Percentiles rank a stretch among this genome's conserved stretches.
Conservation (phyloP, 2,888 invertebrate genomes). For the Eulithis prunata region DNA sequence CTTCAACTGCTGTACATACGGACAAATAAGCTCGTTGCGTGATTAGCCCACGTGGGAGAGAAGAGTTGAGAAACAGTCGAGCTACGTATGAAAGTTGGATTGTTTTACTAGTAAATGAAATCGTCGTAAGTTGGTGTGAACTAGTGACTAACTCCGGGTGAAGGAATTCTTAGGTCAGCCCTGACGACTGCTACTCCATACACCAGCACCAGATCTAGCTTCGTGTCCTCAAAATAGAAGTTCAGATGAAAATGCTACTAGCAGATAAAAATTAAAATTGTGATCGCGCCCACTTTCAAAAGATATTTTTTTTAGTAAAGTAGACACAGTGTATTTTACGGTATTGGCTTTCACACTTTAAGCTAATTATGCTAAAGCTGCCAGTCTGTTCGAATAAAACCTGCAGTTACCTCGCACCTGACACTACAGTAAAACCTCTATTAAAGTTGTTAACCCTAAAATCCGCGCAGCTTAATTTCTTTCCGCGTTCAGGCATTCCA, state of each 20-base stretch:
- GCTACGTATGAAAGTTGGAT: neutral
- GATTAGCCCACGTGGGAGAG: conserved; percentile 38
- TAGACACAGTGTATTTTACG: too few species aligned
- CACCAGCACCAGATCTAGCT: too few species aligned
- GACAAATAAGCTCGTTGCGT: conserved; percentile 33
- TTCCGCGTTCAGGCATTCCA: conserved; percentile 72
- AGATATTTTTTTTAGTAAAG: too few species aligned
- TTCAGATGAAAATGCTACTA: too few species aligned
- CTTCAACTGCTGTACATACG: conserved; percentile 37
- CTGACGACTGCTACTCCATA: too few species aligned
- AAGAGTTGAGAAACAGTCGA: conserved; percentile 6
- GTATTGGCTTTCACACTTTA: neutral
- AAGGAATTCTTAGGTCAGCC: too few species aligned
- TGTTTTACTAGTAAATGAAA: neutral
- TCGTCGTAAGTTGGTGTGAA: too few species aligned
- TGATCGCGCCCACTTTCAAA: too few species aligned
- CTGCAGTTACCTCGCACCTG: conserved; percentile 42
- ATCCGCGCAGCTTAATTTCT: conserved; percentile 76
- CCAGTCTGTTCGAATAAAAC: conserved; percentile 27
- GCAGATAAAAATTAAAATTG: too few species aligned
- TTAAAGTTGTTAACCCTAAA: conserved; percentile 69
- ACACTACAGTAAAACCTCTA: conserved; percentile 50
- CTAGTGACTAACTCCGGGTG: too few species aligned
- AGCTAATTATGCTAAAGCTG: conserved; percentile 29
- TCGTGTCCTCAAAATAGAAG: too few species aligned